Evolutionary conservation across 2,888 invertebrate genomes (phyloP).

Genomic region (Willowsia nigromaculata): DNA sequence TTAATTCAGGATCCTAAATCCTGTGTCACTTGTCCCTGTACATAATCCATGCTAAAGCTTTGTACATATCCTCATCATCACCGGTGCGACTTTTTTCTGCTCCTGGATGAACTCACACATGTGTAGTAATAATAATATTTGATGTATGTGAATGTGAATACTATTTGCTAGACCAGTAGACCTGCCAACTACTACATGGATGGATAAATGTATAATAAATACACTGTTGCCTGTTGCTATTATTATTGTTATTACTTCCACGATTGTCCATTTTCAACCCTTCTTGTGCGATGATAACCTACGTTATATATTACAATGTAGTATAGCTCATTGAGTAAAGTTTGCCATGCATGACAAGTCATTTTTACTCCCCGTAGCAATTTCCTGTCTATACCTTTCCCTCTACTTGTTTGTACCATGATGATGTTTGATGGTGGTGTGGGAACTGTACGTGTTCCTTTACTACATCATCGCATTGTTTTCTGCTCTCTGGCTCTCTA

Average conservation of each 20-base stretch:
- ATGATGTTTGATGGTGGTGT: background rate
- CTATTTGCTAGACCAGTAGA: too few relatives aligned
- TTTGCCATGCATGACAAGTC: constrained; percentile 78
- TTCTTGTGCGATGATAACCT: background rate
- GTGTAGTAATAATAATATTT: background rate
- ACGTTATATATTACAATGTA: background rate
- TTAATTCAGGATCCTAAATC: background rate
- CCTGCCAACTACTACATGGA: background rate
- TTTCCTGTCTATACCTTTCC: constrained; percentile 76
- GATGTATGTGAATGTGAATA: background rate
- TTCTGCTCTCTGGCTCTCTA: background rate
- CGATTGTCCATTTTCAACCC: constrained; percentile 22
- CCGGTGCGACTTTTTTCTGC: background rate
- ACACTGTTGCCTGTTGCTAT: background rate
- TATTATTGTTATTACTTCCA: constrained; percentile 11
- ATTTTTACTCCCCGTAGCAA: constrained; percentile 76
- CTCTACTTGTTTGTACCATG: constrained; percentile 50
- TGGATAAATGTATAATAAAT: background rate
- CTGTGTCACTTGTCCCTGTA: background rate
- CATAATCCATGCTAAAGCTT: background rate
- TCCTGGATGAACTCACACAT: background rate
- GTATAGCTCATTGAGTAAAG: constrained; percentile 76
- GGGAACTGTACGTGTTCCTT: constrained; percentile 1
- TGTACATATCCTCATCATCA: background rate
- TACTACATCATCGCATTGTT: background rate